Evolutionary conservation across 2,797 vertebrate species (phyloP).

Genomic region (Erethizon dorsatum): DNA sequence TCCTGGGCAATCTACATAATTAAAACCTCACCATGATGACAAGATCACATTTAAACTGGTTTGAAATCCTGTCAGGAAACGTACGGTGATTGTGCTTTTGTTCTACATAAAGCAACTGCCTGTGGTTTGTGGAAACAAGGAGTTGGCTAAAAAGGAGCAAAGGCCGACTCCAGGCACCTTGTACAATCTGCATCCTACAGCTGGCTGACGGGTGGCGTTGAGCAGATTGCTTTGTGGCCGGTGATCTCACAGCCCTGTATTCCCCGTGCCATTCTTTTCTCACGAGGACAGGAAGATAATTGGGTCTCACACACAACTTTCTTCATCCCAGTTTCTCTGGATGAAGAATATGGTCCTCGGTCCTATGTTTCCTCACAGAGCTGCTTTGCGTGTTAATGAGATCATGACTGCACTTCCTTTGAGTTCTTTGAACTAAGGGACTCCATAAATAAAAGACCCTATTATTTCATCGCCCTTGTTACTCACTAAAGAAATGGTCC

Average conservation of each 20-base stretch:
- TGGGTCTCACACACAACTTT: conserved; percentile 8
- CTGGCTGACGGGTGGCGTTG: not conserved
- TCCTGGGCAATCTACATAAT: not conserved
- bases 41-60: not conserved
- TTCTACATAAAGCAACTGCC: not conserved
- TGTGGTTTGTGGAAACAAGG: fast-evolving
- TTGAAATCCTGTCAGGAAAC: not conserved
- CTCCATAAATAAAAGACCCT: conserved; percentile 81
- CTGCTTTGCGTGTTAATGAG: conserved; percentile 79
- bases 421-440: conserved; percentile 74
- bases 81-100: not conserved
- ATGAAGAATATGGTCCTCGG: conserved; percentile 67
- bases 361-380: conserved; percentile 72
- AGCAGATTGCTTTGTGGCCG: not conserved
- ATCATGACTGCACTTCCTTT: conserved; percentile 82
- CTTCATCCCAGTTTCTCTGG: conserved; percentile 36
- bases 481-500: conserved; percentile 75
- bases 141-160: not conserved
- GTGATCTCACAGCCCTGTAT: not conserved
- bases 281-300: not conserved
- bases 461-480: conserved; percentile 81
- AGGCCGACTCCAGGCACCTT: not conserved
- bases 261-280: not conserved
- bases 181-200: not conserved
- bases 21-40: not conserved